Evolutionary conservation across 2,888 invertebrate species (phyloP).

Genomic region (Malacosoma neustria): DNA sequence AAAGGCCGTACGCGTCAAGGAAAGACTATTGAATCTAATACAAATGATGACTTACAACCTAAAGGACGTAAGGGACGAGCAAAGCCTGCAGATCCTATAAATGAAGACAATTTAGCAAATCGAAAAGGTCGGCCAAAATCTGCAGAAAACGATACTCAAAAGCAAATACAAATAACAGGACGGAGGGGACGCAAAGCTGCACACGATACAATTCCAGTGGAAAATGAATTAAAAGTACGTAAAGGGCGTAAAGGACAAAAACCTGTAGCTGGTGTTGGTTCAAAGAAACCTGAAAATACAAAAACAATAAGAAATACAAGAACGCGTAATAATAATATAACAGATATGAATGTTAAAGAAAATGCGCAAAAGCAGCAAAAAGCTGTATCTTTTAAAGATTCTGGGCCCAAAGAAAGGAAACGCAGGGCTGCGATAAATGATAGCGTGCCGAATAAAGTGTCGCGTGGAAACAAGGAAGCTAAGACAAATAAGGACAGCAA

Average conservation of each 20-base stretch:
- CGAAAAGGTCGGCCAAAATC: no score
- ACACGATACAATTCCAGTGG: no score
- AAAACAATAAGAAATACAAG: not conserved
- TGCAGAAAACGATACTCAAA: no score
- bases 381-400: no score
- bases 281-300: not conserved
- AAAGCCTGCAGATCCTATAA: not conserved
- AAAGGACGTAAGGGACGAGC: not conserved
- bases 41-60: no score
- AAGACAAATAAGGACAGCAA: conserved; percentile 8
- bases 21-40: no score
- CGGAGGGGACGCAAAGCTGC: no score
- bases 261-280: no score
- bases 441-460: conserved; percentile 18
- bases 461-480: conserved; percentile 16
- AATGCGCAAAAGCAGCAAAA: no score
- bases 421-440: conserved; percentile 17
- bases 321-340: not conserved
- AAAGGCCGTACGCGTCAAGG: no score
- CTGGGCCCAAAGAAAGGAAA: conserved; percentile 18
- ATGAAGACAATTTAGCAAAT: no score
- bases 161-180: no score
- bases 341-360: not conserved
- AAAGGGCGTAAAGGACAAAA: not conserved
- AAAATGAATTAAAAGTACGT: not conserved